Conservation (phyloP, 23 tunicate genomes). For the Oikopleura dioica region DNA sequence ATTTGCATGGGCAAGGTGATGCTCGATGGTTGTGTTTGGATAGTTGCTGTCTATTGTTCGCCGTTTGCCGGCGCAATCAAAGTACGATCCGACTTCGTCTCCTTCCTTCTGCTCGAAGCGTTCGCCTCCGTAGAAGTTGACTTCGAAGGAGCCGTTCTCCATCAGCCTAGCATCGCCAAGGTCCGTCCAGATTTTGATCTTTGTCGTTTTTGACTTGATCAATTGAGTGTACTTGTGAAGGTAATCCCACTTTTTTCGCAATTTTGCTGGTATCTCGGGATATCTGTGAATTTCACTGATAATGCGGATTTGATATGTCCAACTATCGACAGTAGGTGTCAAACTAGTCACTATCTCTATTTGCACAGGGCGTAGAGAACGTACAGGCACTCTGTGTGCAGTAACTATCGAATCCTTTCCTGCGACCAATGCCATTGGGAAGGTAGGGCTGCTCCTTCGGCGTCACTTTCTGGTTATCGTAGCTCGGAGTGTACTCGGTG, state of each 20-base stretch:
- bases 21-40: no score
- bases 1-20: not conserved
- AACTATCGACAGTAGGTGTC: no score
- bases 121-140: not conserved
- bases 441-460: not conserved
- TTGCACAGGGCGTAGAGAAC: no score
- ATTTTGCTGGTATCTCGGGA: not conserved
- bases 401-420: no score
- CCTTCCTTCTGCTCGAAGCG: no score
- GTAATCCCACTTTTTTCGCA: not conserved
- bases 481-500: not conserved
- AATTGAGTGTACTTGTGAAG: not conserved
- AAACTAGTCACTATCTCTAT: no score
- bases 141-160: not conserved
- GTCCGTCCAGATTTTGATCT: not conserved
- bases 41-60: no score
- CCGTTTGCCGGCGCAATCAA: no score
- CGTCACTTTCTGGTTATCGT: not conserved
- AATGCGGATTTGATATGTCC: no score
- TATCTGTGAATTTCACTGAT: not conserved
- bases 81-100: no score
- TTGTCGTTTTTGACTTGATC: not conserved
- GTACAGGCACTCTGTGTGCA: no score
- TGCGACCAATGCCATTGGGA: not conserved
- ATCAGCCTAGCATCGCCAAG: not conserved